phyloP scores from a whole-genome alignment of 2,888 invertebrate genomes.

The Nycteola revayana region DNA sequence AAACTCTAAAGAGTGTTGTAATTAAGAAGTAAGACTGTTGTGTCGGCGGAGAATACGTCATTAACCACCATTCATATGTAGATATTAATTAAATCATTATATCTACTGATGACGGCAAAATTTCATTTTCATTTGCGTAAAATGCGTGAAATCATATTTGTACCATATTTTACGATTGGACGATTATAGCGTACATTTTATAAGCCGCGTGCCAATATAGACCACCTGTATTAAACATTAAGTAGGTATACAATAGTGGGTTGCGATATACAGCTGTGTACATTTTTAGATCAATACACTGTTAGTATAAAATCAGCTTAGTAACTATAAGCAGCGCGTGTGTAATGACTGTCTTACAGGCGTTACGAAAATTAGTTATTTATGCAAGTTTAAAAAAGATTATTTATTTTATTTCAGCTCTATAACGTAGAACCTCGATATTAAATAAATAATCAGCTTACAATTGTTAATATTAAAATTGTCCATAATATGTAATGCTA shows the following conservation, averaged over 20 bases:
- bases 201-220: constrained; percentile 33
- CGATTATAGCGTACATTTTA: constrained; percentile 6
- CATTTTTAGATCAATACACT: constrained; percentile 30
- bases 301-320: constrained; percentile 31
- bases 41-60: no score
- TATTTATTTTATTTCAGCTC: no score
- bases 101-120: constrained; percentile 6
- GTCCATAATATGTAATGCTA: no score
- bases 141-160: constrained; percentile 18
- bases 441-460: no score
- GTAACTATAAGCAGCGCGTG: constrained; percentile 18
- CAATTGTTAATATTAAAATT: no score
- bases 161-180: constrained; percentile 26
- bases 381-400: no score
- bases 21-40: no score
- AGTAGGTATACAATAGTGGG: constrained; percentile 9
- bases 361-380: constrained; percentile 18
- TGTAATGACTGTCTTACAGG: constrained; percentile 21
- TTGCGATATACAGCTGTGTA: constrained; percentile 41
- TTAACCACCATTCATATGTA: no score
- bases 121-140: constrained; percentile 18
- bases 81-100: constrained; percentile 6
- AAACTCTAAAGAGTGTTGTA: no score
- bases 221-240: constrained; percentile 39
- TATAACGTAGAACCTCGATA: no score